Base-by-base conservation (phyloP, 2,888 invertebrate species). In the Ectemnius lituratus region DNA sequence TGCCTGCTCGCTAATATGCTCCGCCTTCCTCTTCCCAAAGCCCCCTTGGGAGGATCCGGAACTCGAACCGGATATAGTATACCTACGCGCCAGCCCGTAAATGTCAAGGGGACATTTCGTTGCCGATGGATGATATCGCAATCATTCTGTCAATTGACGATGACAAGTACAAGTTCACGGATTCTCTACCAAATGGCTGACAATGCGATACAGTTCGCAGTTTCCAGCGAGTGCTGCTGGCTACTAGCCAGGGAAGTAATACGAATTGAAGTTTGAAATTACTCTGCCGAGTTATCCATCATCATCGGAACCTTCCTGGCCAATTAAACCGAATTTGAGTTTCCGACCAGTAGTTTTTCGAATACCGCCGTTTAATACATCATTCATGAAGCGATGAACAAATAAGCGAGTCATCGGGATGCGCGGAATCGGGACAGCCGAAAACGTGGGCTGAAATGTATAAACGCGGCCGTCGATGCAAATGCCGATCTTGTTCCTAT, bases 291-390 rank as follows among this genome's bases (percentile, higher is more conserved):
- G 52, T 52, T 52, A 52, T 16, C 16, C 52, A 13, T 52, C 52
- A 52, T 52, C n/a, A 11, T 47, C 27, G 46, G 68, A 64, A 73
- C 61, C 67, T 18, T 18, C n/a, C 56, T 18, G 4, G n/a, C 56
- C 37, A 37, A 37, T 37, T 37, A 37, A 8, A 37, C 37, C 8
- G 8, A 37, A 37, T 37, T 16, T 20, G 58, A 1, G 16, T 13
- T 13, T 14, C 52, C 52, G 16, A 14, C 13, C 16, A 0, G 52
- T 14, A 11, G 14, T 52, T 52, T 58, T 20, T 58, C 58, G 27
- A 14, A 18, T 27, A 20, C 14, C 58, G 13, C 23, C 20, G 20
- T 6, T 5, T 20, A 52, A 52, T 52, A 52, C 52, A 52, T 52
- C 14, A 52, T 52, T 14, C 16, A 52, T 16, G 52, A 52, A 16